Base-by-base conservation (phyloP, 2,797 vertebrate genomes). In the Anguilla marmorata region DNA sequence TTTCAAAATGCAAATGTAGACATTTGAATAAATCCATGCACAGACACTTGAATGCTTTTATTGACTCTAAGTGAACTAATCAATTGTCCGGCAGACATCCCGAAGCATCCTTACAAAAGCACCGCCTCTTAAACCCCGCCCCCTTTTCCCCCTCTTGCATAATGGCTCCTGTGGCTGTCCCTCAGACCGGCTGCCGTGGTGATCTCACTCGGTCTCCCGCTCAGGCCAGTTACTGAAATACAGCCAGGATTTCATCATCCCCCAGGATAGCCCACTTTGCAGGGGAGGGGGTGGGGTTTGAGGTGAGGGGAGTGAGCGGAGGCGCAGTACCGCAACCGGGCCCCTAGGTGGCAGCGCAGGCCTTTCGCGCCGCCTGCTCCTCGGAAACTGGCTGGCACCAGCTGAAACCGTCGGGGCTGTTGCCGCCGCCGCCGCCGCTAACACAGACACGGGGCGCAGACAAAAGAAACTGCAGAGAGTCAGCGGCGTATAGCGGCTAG, bases 181-280 rank as follows among this genome's bases (percentile, higher is more conserved):
- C 37, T 66, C 82, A 60, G 12, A n/a, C 30, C 66, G 21, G 82
- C 50, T 85, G 83, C 33, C 27, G 66, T 66, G 84, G 52, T 88
- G 82, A 88, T 85, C 87, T 85, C 87, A 85, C 86, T 74, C 86
- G 27, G 87, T 8, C 76, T 69, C 88, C 74, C 88, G 90, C 90
- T 93, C 90, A 92, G 30, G 87, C 92, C 93, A 93, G 90, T 96
- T 96, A 94, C 96, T 96, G 94, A 96, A 96, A 95, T 94, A 92
- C 93, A 89, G 94, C 94, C 95, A 95, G 94, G 94, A 96, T 96
- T 96, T 96, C 96, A 96, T 96, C 96, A 96, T 96, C 94, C 92
- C 92, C 54, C 48, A 16, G 52, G 72, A 58, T 52, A 86, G 33
- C 85, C 58, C 76, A 12, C 12, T 80, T 80, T 80, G 9, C 16